Percentiles rank a stretch among this genome's conserved stretches.
phyloP scores from a whole-genome alignment of 2,888 invertebrate genomes.

The Napeogenes inachia region DNA sequence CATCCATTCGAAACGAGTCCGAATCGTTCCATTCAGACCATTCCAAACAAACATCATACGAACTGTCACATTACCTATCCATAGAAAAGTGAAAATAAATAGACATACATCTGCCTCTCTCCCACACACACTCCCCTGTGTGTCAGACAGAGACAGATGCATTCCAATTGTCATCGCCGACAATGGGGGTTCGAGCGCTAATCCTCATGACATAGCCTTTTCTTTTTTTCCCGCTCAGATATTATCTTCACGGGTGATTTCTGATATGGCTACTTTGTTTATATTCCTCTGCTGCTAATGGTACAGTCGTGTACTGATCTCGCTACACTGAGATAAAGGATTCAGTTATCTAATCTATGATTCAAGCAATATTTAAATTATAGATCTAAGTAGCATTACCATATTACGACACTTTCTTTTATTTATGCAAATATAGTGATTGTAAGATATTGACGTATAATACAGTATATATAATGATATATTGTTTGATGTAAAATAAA shows the following conservation, averaged over 20 bases:
- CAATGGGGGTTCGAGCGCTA: conserved; percentile 63
- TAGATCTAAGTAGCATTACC: no score
- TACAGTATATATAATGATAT: no score
- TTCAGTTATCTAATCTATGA: no score
- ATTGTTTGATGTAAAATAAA: no score
- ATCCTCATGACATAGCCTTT: conserved; percentile 68
- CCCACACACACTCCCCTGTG: conserved; percentile 30
- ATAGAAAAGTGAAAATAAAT: conserved; percentile 73
- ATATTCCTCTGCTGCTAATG: conserved; percentile 58
- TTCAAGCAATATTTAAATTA: no score
- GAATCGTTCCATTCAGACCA: conserved; percentile 53
- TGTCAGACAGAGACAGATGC: conserved; percentile 58
- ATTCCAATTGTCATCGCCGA: conserved; percentile 67
- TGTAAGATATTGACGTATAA: no score
- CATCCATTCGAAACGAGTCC: conserved; percentile 53
- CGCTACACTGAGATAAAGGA: conserved; percentile 41
- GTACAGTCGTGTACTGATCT: conserved; percentile 66
- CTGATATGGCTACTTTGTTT: conserved; percentile 68
- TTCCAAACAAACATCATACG: conserved; percentile 72
- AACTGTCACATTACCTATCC: conserved; percentile 70
- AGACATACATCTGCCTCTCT: conserved; percentile 55
- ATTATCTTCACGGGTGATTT: conserved; percentile 61
- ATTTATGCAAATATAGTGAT: no score
- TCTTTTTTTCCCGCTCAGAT: conserved; percentile 51
- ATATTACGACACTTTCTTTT: no score